Evolutionary conservation across 2,113 vertebrate species (phyloP), one percentile per base, ranked within the genome.

Genomic region (Mustela nigripes): DNA sequence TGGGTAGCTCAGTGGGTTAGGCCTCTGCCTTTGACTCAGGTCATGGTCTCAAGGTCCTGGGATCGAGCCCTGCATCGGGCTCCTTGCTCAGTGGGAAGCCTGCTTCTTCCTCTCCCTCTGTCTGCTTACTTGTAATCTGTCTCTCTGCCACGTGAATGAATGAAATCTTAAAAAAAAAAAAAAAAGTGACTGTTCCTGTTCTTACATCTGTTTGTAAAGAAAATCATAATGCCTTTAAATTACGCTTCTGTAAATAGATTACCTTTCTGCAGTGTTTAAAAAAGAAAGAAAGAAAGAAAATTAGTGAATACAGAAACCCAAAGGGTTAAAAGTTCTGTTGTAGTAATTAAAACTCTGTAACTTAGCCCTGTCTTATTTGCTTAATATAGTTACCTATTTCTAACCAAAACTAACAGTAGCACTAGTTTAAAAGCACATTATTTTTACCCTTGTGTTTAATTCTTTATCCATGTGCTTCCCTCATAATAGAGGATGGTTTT

Each of bases 201-300:
- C 98, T 87, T 99, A 98, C 99, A 99, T 99, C 99, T 99, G 99
- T 99, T 99, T 99, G 99, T 99, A 99, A 99, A 99, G 99, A 99
- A 99, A 99, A 99, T 98, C 98, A 98, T 99, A 98, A 99, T 99
- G 99, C 99, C 99, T 99, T 99, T 99, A 99, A 99, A 99, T 99
- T 98, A 98, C 99, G 98, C 97, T 99, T 98, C 97, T 99, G 98
- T 99, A 99, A 99, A 99, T 99, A 99, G 98, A 99, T 97, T 99
- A 99, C 98, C 87, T 99, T 80, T 99, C 99, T 99, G 99, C 99
- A 99, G 99, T 99, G 99, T 99, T 98, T 98, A 48, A 48, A 78
- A 78, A 39, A 39, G 39, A 39, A 4, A 39, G 39, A 74, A 39
- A 76, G 42, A 11, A 42, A 42, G 69, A 86, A 73, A 67, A 31